Evolutionary conservation across 2,888 invertebrate species (phyloP), one percentile per base, ranked within the genome.

Genomic region (Agonopterix heracliana): DNA sequence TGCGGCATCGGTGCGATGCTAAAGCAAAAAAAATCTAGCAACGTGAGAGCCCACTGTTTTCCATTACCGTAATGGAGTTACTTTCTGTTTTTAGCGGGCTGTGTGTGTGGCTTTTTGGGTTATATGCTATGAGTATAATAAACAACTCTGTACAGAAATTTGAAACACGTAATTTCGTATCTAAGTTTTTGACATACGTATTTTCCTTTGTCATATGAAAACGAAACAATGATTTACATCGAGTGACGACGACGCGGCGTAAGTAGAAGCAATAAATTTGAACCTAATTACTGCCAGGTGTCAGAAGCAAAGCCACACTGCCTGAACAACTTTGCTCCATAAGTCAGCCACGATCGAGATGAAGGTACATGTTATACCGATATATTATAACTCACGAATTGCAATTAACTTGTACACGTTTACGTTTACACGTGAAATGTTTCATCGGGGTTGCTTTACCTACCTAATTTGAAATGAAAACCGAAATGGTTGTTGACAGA

Each of bases 31-130:
- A 78, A 75, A 72, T 59, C 68, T 66, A 72, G 67, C 73, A 66
- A 71, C 76, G 69, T 59, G 71, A 75, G 74, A 74, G 74, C 71
- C 71, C 78, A 80, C 77, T 83, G 79, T 83, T 81, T 81, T 81
- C 82, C 82, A 84, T 83, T 83, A 83, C 66, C 63, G 64, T 83
- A 84, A 84, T 83, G 81, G 79, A 78, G 76, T 79, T 78, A 79
- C 65, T 77, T 78, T 71, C 73, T 66, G 72, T 73, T 73, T 72
- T 70, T 53, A 63, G 54, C 13, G 10, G 11, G n/a, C 38, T 36
- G 34, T 26, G 5, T 26, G 7, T 17, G 41, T 47, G 47, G 42
- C 10, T 34, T 47, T 41, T 13, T n/a, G n/a, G 51, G 52, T 52
- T 56, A 59, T 55, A 42, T 50, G 52, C 52, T 55, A 54, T 53